These are phyloP conservation scores for Ceuthmochares aereus DNA, from an alignment of 2,113 vertebrate genomes.

Conservation along the genomic window DNA sequence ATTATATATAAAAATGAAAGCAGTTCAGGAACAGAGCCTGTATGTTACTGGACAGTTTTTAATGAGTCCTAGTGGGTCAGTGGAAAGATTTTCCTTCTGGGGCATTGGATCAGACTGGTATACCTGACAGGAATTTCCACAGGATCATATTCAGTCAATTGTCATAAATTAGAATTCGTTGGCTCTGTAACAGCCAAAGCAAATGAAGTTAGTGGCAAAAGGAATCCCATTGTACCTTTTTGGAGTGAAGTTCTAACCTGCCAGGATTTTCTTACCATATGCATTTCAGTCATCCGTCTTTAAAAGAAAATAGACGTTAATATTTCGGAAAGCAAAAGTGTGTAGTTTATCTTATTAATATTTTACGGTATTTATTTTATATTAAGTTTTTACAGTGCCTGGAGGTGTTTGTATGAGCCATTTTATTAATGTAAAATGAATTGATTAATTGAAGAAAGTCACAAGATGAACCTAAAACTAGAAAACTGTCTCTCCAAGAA, in stretches of 20 bases:
- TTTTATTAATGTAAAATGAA: slow-evolving; percentile 1
- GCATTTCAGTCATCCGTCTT: not conserved
- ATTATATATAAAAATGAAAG: not conserved
- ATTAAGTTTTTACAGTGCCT: not conserved
- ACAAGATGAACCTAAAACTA: slow-evolving; percentile 12
- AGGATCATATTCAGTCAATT: not conserved
- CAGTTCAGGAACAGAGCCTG: not conserved
- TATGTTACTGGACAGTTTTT: not conserved
- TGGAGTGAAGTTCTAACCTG: not conserved
- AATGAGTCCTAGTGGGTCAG: not conserved
- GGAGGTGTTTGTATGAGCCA: not conserved
- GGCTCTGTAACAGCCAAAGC: not conserved
- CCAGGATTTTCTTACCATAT: not conserved
- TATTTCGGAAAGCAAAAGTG: not conserved
- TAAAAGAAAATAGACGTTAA: not conserved
- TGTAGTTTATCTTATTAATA: not conserved
- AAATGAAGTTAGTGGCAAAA: not conserved
- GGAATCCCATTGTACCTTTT: not conserved
- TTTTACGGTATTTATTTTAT: slow-evolving; percentile 30
- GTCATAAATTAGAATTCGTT: not conserved
- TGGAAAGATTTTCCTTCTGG: not conserved
- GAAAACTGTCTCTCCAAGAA: not conserved
- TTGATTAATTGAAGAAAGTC: slow-evolving; percentile 4
- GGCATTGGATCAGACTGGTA: not conserved
- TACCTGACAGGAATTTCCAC: not conserved